Evolutionary conservation across 2,888 invertebrate genomes (phyloP).

Genomic region (Hanleya hanleyi): DNA sequence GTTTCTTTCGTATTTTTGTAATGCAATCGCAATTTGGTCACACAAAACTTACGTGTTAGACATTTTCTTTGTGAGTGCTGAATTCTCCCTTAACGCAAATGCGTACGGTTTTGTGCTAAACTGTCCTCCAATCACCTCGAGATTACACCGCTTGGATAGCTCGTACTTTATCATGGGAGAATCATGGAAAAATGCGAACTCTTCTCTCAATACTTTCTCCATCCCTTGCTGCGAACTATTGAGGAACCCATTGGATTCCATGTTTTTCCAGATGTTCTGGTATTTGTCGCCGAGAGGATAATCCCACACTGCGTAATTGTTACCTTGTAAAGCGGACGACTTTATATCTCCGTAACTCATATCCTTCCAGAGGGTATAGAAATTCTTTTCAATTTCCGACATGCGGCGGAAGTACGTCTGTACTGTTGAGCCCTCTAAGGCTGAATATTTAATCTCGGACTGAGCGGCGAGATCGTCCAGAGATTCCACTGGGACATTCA

Average conservation of each 20-base stretch:
- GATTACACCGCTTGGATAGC: conserved; percentile 41
- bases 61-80: conserved; percentile 38
- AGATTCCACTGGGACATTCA: conserved; percentile 83
- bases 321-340: not conserved
- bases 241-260: conserved; percentile 86
- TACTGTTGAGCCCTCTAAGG: conserved; percentile 34
- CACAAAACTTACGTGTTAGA: conserved; percentile 23
- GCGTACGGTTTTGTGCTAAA: conserved; percentile 55
- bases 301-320: conserved; percentile 72
- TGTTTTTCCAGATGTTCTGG: conserved; percentile 88
- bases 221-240: conserved; percentile 83
- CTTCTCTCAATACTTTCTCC: conserved; percentile 76
- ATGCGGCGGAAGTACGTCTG: conserved; percentile 46
- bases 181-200: conserved; percentile 53
- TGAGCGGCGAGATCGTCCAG: conserved; percentile 81
- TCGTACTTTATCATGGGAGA: conserved; percentile 54
- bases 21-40: too few relatives aligned
- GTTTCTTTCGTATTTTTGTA: too few relatives aligned
- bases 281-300: conserved; percentile 95
- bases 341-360: conserved; percentile 44
- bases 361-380: conserved; percentile 51
- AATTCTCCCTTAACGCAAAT: conserved; percentile 52
- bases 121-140: conserved; percentile 48
- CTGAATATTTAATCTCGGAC: conserved; percentile 40
- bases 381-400: conserved; percentile 45